Base-by-base conservation (phyloP, 2,113 vertebrate species). In the Antechinus flavipes region DNA sequence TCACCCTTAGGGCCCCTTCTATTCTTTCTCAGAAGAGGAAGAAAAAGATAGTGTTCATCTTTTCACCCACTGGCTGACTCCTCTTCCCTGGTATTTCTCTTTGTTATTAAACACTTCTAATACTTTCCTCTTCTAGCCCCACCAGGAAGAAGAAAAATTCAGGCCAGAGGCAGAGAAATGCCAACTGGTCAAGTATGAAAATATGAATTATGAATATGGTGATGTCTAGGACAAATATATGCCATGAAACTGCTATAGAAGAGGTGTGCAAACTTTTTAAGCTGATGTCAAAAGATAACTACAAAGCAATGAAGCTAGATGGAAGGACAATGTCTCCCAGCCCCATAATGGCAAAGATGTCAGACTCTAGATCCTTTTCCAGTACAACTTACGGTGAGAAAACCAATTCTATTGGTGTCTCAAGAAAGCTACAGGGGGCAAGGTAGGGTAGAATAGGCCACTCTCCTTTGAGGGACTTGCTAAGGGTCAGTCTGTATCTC, bases 331-430 rank as follows among this genome's bases (percentile, higher is more conserved):
- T 99, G 97, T 99, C 99, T 0, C 99, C 99, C 16, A 99, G 98
- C 56, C 99, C 99, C 93, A 99, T 92, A 99, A 99, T 99, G 90
- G 99, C 99, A 55, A 99, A 99, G 97, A 99, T 99, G 96, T 98
- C 99, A 98, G 99, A 99, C 1, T 61, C 97, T 52, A 99, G 98
- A 0, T 99, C 99, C 94, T 89, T 99, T 93, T 99, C 99, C 97
- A 99, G 68, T 89, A 99, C 91, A 95, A 99, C 99, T 97, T 99
- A 99, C 22, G 4, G 35, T 92, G 99, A 99, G 76, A 99, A 99
- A 42, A 99, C 99, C 99, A 99, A 76, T 76, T 22, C 25, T 22
- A 76, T n/a, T 22, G 5, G 35, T 76, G 14, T 5, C 30, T n/a
- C 16, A 22, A 22, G n/a, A 76, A 35, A 76, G 35, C 6, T 14